Evolutionary conservation across 2,888 invertebrate genomes (phyloP).

Genomic region (Elmis aenea): DNA sequence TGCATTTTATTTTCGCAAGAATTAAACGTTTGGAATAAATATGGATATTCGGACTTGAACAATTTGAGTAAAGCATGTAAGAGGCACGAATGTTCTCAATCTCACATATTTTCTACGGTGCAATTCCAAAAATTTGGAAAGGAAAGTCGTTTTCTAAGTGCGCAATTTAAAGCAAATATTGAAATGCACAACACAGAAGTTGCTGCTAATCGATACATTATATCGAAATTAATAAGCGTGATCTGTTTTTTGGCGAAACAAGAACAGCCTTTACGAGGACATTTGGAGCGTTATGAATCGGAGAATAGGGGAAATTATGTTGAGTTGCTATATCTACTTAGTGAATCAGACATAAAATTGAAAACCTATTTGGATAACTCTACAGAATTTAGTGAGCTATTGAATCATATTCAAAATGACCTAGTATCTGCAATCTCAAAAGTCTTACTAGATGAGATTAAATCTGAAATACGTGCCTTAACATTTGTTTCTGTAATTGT

Average conservation of each 20-base stretch:
- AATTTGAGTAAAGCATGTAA: slow-evolving; percentile 1
- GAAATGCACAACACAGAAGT: slow-evolving; percentile 20
- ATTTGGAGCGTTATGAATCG: slow-evolving; percentile 17
- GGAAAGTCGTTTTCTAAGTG: no score
- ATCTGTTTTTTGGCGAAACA: slow-evolving; percentile 15
- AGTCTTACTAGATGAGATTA: slow-evolving; percentile 17
- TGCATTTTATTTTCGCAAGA: slow-evolving; percentile 2
- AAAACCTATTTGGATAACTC: slow-evolving; percentile 20
- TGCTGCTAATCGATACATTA: slow-evolving; percentile 19
- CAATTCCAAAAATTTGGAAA: slow-evolving; percentile 2
- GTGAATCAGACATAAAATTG: slow-evolving; percentile 14
- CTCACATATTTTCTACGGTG: background rate
- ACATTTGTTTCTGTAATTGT: slow-evolving; percentile 22
- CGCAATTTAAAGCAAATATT: slow-evolving; percentile 4
- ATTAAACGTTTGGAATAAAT: slow-evolving; percentile 3
- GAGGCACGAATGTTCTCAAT: slow-evolving; percentile 1
- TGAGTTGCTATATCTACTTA: slow-evolving; percentile 16
- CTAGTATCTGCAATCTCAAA: slow-evolving; percentile 17
- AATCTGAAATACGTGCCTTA: slow-evolving; percentile 13
- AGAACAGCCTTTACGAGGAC: slow-evolving; percentile 18
- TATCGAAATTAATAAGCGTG: slow-evolving; percentile 17
- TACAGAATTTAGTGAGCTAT: slow-evolving; percentile 23
- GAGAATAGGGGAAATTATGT: slow-evolving; percentile 24
- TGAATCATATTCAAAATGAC: slow-evolving; percentile 26
- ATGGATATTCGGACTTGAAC: slow-evolving; percentile 1